Evolutionary conservation across 2,797 vertebrate species (phyloP), one percentile per base, ranked within the genome.

Genomic region (Anas acuta): DNA sequence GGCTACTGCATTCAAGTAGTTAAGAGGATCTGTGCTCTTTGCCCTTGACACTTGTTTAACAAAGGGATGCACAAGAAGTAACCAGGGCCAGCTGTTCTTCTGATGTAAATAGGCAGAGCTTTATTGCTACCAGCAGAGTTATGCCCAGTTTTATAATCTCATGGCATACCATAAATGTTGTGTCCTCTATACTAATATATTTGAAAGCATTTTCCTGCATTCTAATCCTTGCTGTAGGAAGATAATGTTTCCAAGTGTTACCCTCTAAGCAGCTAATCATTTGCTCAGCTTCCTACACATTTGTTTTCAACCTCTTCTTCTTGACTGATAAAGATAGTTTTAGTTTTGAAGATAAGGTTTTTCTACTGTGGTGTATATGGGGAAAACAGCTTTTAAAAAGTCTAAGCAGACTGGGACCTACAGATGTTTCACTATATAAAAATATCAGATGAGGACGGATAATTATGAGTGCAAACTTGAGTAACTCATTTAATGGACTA

Each of bases 391-490:
- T 88, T 90, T 95, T 95, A 16, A 4, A 94, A 94, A 91, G 85
- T 66, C 77, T n/a, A 73, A 57, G 45, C 54, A 90, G 45, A 37
- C 22, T 71, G 45, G 47, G 23, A 62, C 54, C 18, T 58, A 62
- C 49, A 73, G 93, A 79, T 51, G 65, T 94, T 96, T 96, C 57
- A 79, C 51, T 54, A 19, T 30, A 69, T 64, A 84, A 75, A 92
- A 81, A 41, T 54, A 92, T 94, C 66, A 74, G 70, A 80, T 92
- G 49, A 94, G 53, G 57, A 93, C 91, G 62, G 41, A 72, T 93
- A 93, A 96, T 96, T 96, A 85, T 93, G 54, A 90, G 33, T 56
- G 32, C 28, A 96, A 90, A 87, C 60, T 77, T 37, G 80, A 78
- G 56, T 92, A 96, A 85, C 35, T 71, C 61, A 84, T 94, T 69